Evolutionary conservation across 2,113 vertebrate genomes (phyloP).

Genomic region (Sterrhoptilus dennistouni): DNA sequence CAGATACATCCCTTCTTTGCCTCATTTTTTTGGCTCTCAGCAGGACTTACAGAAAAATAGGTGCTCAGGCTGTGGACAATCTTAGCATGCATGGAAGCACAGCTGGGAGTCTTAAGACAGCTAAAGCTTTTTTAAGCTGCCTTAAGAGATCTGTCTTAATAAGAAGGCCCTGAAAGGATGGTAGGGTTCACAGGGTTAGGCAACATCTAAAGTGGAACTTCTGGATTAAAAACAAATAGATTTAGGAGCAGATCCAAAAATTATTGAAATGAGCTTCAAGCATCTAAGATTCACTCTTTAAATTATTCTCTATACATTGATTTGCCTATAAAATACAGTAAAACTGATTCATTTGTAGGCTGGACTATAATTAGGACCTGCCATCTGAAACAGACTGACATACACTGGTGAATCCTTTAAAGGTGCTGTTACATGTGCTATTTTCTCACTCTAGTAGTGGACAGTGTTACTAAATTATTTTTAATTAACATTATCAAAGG

Average conservation of each 20-base stretch:
- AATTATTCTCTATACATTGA: not conserved
- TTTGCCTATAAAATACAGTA: not conserved
- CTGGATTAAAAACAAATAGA: not conserved
- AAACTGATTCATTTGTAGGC: not conserved
- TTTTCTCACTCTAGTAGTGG: not conserved
- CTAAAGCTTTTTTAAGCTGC: not conserved
- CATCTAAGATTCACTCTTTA: not conserved
- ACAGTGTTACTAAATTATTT: constrained; percentile 8
- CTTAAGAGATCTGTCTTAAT: not conserved
- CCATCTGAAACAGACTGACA: not conserved
- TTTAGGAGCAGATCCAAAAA: not conserved
- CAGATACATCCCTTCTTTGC: not conserved
- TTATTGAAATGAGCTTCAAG: not conserved
- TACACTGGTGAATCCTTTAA: not conserved
- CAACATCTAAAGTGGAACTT: not conserved
- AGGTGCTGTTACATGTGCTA: not conserved
- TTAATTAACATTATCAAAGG: constrained; percentile 18
- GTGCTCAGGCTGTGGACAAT: not conserved
- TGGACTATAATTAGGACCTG: not conserved
- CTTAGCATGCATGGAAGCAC: not conserved
- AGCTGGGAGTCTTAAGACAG: not conserved
- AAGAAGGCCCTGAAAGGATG: not conserved
- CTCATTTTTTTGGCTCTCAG: not conserved
- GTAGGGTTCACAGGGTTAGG: not conserved
- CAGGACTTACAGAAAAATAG: not conserved